phyloP scores from a whole-genome alignment of 2,113 vertebrate species.

The Scartelaos histophorus region DNA sequence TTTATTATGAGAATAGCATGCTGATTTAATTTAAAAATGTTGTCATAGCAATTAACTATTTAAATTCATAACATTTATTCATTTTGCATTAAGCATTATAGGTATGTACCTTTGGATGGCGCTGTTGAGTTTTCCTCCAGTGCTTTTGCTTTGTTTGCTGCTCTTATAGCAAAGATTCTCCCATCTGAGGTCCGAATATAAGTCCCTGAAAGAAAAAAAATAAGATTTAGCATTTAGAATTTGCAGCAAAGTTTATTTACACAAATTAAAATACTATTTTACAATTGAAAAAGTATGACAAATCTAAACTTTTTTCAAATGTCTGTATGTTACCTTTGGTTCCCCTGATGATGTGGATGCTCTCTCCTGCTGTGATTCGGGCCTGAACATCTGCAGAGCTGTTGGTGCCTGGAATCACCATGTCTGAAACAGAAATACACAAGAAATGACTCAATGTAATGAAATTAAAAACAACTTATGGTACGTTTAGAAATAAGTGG shows the following conservation, averaged over 20 bases:
- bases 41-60: too few relatives aligned
- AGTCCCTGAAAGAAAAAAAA: constrained; percentile 77
- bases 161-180: constrained; percentile 94
- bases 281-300: not conserved
- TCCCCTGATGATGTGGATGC: constrained; percentile 94
- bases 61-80: not conserved
- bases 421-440: constrained; percentile 77
- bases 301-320: not conserved
- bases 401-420: constrained; percentile 94
- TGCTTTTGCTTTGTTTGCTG: constrained; percentile 86
- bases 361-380: constrained; percentile 90
- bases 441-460: not conserved
- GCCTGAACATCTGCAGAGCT: constrained; percentile 90
- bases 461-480: too few relatives aligned
- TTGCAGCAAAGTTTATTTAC: not conserved
- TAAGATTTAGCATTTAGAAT: not conserved
- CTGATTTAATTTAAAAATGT: too few relatives aligned
- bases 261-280: not conserved
- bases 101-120: constrained; percentile 81
- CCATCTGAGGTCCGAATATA: constrained; percentile 95
- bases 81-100: not conserved
- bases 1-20: too few relatives aligned
- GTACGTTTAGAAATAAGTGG: too few relatives aligned
- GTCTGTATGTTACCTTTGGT: constrained; percentile 84
- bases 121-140: constrained; percentile 76